Evolutionary conservation across 2,113 vertebrate genomes (phyloP), one percentile per base, ranked within the genome.

Genomic region (Pontoporia blainvillei): DNA sequence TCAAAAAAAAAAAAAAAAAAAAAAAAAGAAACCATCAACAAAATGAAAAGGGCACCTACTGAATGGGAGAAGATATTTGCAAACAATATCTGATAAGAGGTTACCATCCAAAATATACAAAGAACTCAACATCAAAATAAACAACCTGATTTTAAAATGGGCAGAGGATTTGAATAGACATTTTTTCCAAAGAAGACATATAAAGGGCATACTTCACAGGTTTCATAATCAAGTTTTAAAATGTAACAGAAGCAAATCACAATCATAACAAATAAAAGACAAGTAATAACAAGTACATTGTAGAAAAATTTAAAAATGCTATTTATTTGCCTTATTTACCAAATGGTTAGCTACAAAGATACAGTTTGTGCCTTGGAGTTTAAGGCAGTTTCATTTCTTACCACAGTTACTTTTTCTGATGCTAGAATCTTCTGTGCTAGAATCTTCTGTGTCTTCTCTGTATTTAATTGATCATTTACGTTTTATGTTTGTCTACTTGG

Each of bases 241-340:
- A 95, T 54, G 20, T 87, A 91, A 66, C 69, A 82, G 93, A 95
- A 96, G 86, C 7, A 61, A 92, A 57, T 91, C 76, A 96, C 29
- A 89, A 76, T 54, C 62, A 69, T 46, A 90, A 90, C 83, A 78
- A 84, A 73, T 21, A 57, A 85, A 61, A 78, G 21, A 83, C 41
- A 86, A 93, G 49, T 61, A 95, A 81, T 62, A 92, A 96, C 17
- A 91, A 93, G 12, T 64, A 95, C 0, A 79, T 14, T 52, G 20
- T 71, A 92, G 27, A 95, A 97, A 97, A 97, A 89, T 87, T 96
- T 0, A 71, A 94, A 97, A 96, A 79, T 84, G 31, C 59, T 44
- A 67, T 95, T 96, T 96, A 96, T 96, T 97, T 95, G 29, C 66
- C 67, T 75, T 95, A 81, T 75, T 81, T 87, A 93, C 66, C 91